A percentile compares a stretch with the other conserved stretches of the same genome.
phyloP scores from a whole-genome alignment of 2,888 invertebrate genomes.

The Molanna angustata region DNA sequence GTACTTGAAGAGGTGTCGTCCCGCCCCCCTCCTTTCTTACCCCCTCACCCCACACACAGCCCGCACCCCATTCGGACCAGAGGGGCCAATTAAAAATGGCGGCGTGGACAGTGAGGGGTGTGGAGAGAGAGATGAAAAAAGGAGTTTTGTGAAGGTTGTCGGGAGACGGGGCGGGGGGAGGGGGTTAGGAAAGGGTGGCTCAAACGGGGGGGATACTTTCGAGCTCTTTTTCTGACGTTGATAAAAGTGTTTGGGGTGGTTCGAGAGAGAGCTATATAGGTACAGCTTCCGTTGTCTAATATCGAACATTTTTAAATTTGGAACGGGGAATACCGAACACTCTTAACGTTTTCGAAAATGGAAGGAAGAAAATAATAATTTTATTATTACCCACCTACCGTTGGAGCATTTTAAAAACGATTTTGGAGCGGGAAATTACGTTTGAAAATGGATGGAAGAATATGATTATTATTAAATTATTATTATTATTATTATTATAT shows the following conservation, averaged over 20 bases:
- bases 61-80: constrained; percentile 20
- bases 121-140: constrained; percentile 21
- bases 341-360: constrained; percentile 20
- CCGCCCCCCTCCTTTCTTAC: constrained; percentile 1
- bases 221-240: constrained; percentile 31
- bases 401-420: too few relatives aligned
- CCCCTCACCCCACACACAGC: not conserved
- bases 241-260: constrained; percentile 27
- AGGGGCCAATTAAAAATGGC: constrained; percentile 33
- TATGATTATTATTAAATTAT: too few relatives aligned
- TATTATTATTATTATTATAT: too few relatives aligned
- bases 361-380: constrained; percentile 4
- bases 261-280: too few relatives aligned
- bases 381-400: too few relatives aligned
- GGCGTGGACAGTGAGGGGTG: constrained; percentile 30
- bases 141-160: constrained; percentile 1
- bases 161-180: constrained; percentile 3
- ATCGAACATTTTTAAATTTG: constrained; percentile 14
- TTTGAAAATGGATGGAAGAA: too few relatives aligned
- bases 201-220: constrained; percentile 20
- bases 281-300: constrained; percentile 17
- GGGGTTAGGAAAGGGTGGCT: constrained; percentile 2
- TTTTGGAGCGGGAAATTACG: too few relatives aligned
- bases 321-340: constrained; percentile 14
- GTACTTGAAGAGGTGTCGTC: not conserved